phyloP scores from a whole-genome alignment of 1,140 invertebrate genomes.

The Atta colombica region DNA sequence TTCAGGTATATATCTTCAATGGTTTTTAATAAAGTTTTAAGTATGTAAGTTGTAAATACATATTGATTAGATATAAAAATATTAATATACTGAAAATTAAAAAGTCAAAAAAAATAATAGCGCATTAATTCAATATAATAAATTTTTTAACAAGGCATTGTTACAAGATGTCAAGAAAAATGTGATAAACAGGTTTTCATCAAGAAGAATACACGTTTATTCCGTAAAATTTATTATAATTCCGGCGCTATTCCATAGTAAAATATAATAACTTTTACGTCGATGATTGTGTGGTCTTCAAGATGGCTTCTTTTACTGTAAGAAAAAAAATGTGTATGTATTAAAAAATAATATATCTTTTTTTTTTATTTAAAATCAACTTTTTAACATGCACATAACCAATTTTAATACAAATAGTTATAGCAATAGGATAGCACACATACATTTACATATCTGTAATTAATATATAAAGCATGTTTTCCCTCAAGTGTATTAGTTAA shows the following conservation, averaged over 20 bases:
- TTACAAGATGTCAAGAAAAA: background rate
- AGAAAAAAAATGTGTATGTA: constrained; percentile 74
- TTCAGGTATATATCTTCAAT: background rate
- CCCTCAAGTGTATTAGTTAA: background rate
- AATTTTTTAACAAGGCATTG: background rate
- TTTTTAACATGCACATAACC: constrained; percentile 59
- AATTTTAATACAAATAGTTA: constrained; percentile 12
- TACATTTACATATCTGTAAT: background rate
- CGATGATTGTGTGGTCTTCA: constrained; percentile 72
- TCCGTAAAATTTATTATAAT: constrained; percentile 81
- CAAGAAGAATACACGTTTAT: constrained; percentile 74
- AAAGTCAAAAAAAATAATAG: background rate
- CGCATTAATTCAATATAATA: background rate
- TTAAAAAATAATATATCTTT: constrained; percentile 38
- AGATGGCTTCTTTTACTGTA: constrained; percentile 81
- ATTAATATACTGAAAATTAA: background rate
- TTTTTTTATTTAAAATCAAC: constrained; percentile 47
- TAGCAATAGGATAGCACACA: background rate
- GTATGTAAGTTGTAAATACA: constrained; percentile 1
- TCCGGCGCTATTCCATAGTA: constrained; percentile 63
- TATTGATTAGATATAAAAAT: background rate
- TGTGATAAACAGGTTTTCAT: constrained; percentile 52
- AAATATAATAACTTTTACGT: constrained; percentile 82
- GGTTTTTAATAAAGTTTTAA: background rate
- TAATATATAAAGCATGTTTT: constrained; percentile 16